phyloP scores from a whole-genome alignment of 2,888 invertebrate species.

The Busseola fusca region DNA sequence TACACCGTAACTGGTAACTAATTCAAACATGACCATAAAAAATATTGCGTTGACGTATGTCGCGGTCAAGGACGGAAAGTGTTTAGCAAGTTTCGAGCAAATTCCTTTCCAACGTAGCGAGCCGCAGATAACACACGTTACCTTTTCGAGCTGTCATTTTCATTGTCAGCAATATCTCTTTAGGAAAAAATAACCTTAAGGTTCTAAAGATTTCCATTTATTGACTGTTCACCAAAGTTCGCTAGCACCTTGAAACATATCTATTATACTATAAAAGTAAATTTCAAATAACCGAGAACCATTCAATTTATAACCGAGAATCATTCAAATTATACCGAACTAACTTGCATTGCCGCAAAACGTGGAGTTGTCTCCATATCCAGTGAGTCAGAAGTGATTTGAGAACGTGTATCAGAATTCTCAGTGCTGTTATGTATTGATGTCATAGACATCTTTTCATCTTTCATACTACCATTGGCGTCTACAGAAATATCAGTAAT shows the following conservation, averaged over 20 bases:
- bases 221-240: slow-evolving; percentile 17
- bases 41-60: slow-evolving; percentile 4
- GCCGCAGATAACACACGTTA: neutral
- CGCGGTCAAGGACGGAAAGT: slow-evolving; percentile 3
- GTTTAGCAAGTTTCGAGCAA: neutral
- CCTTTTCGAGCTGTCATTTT: slow-evolving; percentile 1
- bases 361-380: slow-evolving; percentile 87
- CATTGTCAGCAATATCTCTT: neutral
- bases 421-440: slow-evolving; percentile 82
- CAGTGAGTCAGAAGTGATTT: slow-evolving; percentile 85
- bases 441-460: slow-evolving; percentile 84
- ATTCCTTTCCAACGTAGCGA: neutral
- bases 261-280: slow-evolving; percentile 9
- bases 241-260: slow-evolving; percentile 38
- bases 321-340: slow-evolving; percentile 83
- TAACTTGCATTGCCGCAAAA: slow-evolving; percentile 89
- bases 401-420: slow-evolving; percentile 85
- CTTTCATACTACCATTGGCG: slow-evolving; percentile 84
- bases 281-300: slow-evolving; percentile 23
- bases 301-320: slow-evolving; percentile 49
- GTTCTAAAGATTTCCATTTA: neutral
- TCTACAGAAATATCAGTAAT: slow-evolving; percentile 75
- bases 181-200: neutral
- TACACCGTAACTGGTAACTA: slow-evolving; percentile 24
- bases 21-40: slow-evolving; percentile 9